Evolutionary conservation across 2,113 vertebrate genomes (phyloP), one percentile per base, ranked within the genome.

Genomic region (Cyrtonyx montezumae): DNA sequence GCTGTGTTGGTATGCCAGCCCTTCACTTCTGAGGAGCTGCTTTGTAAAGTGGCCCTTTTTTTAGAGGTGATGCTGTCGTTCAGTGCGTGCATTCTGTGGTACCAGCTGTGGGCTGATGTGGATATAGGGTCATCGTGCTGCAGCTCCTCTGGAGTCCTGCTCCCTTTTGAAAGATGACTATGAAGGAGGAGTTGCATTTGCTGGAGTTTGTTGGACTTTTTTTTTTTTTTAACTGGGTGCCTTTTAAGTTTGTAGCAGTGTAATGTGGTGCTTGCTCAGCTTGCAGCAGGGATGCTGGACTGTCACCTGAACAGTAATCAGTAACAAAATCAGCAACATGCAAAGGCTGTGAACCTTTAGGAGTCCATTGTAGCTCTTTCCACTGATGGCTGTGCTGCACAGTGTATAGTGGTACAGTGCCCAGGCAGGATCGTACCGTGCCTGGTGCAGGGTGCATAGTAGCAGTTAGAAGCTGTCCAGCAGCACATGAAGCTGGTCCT

Each of bases 351-450:
- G 23, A 19, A 13, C n/a, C 45, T 20, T 9, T 16, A 18, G 2
- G 2, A 45, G 65, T 6, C 45, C 40, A 19, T 9, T 9, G 7
- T n/a, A 49, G 51, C 46, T 55, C 26, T 42, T 63, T 11, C 32
- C 66, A 3, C 9, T 30, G 15, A 14, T 36, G n/a, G 21, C 79
- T 70, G 1, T 37, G 42, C 7, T 53, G 30, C 25, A 34, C 25
- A 34, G 2, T 11, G 1, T 6, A 4, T 3, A 1, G 4, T 56
- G 10, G 11, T 40, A 0, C 7, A 8, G 16, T 70, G 20, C 12
- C 42, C 34, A 6, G 11, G 21, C 53, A 79, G 45, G 37, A 37
- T 10, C 49, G 19, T n/a, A 3, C 82, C n/a, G 62, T 71, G 32
- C 30, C 13, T 42, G 13, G 37, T 70, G 46, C 62, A 95, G 53